Base-by-base conservation (phyloP, 2,797 vertebrate species). In the Hoplostethus atlanticus region DNA sequence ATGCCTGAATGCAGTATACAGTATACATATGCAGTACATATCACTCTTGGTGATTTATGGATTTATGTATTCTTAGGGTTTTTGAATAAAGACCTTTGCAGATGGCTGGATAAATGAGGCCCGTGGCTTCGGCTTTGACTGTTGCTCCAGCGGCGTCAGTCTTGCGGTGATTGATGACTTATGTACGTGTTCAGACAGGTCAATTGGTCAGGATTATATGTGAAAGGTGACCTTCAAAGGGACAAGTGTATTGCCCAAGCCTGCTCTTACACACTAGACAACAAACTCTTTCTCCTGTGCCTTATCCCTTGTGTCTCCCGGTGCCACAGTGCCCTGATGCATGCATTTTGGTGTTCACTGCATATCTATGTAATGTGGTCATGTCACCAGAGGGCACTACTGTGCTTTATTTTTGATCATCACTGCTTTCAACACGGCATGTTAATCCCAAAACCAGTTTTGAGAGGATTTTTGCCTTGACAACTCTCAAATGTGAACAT, bases 301-400 rank as follows among this genome's bases (percentile, higher is more conserved):
- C 84, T 81, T 59, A 36, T 75, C 53, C 73, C 84, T 78, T 69
- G 58, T 73, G 58, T 81, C 69, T 85, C 77, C 63, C 15, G 44
- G 66, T 79, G 76, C 84, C 77, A 68, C 64, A 77, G 77, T 65
- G 73, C 66, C 51, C 62, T 86, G 51, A 42, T 47, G 52, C 36
- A 59, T 21, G 60, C 10, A 13, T 63, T 34, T 6, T 13, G 31
- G n/a, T 48, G 12, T 58, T 44, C 15, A 25, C 55, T 48, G 90
- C 87, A 88, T 93, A 88, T 92, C 88, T 86, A 91, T 92, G 84
- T 82, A 83, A 77, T 86, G 77, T 81, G 88, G 73, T 91, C 79
- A 78, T 89, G 91, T 92, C 94, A 95, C 92, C 92, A 94, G 93
- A 91, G 92, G 94, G 94, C 92, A 92, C 92, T 87, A 85, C 89